phyloP scores from a whole-genome alignment of 2,888 invertebrate genomes.

The Ormyrus labotus region DNA sequence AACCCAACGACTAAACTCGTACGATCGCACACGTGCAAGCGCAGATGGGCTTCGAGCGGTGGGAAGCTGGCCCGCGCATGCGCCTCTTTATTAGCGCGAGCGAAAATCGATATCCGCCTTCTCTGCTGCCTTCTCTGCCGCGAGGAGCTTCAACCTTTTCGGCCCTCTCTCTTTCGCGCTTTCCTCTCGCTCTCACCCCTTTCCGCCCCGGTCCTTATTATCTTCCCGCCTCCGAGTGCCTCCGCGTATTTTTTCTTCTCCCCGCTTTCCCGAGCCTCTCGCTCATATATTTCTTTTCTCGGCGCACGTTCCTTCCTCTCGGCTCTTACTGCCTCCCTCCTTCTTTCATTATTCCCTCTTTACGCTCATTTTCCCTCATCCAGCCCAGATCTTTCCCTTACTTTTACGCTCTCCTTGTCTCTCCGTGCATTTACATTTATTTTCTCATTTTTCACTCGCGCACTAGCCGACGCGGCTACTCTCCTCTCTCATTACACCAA shows the following conservation, averaged over 20 bases:
- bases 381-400: conserved; percentile 32
- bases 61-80: conserved; percentile 62
- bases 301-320: conserved; percentile 16
- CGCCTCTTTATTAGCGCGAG: conserved; percentile 72
- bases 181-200: no score
- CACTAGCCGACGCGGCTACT: not conserved
- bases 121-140: not conserved
- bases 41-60: not conserved
- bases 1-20: conserved; percentile 54
- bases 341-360: conserved; percentile 42
- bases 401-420: conserved; percentile 35
- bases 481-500: conserved; percentile 43
- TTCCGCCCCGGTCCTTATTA: conserved; percentile 7
- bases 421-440: conserved; percentile 50
- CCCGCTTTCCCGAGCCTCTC: conserved; percentile 8
- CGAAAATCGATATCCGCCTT: conserved; percentile 69
- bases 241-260: conserved; percentile 4
- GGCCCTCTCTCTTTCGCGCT: no score
- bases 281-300: conserved; percentile 9
- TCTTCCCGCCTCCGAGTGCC: conserved; percentile 1
- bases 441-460: conserved; percentile 36
- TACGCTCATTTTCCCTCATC: conserved; percentile 41
- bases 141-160: no score
- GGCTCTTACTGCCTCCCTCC: not conserved
- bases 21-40: conserved; percentile 32